Evolutionary conservation across 1,140 invertebrate genomes (phyloP), one percentile per base, ranked within the genome.

Genomic region (Drosophila cardini): DNA sequence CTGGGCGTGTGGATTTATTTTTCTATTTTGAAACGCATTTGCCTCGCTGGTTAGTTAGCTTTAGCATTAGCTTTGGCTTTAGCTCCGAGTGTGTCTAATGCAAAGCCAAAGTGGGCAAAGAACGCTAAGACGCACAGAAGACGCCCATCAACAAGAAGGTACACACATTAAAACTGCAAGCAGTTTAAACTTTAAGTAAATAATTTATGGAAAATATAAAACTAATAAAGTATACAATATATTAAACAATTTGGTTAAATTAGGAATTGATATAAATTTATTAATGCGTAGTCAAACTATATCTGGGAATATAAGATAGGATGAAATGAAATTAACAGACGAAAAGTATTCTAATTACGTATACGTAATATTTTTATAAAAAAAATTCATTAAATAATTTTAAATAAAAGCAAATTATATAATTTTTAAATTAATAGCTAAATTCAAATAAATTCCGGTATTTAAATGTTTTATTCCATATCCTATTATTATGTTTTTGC

Each of bases 1-100:
- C 67, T 72, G 65, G 69, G 56, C 70, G 43, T 67, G 75, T 78
- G 72, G 60, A 78, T 55, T 78, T 75, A 48, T 62, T 71, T 78
- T 75, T 69, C 76, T 53, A 77, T 71, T 83, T 77, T 73, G 76
- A 64, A 87, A 83, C 84, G 76, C 83, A 87, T 87, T 89, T 83
- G 72, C 64, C 72, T 81, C 69, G 72, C 48, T 63, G 80, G 68
- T 87, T 89, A 77, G 83, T 83, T 83, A 76, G 78, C 64, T 61
- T 62, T 57, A 40, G 65, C 13, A 16, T 46, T 36, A 55, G 56
- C 56, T 21, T 56, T 70, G 16, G 13, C 46, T 16, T 55, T 56
- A 6, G 56, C 34, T 26, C 4, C 46, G 10, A 46, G 36, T 82
- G 40, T 55, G 46, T 57, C 82, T 85, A 86, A 85, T 78, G 62